Percentiles rank a stretch among this genome's conserved stretches.
Evolutionary conservation across 92 coral and sea anemone species (phyloP).

Genomic region (Actinernus sp.): DNA sequence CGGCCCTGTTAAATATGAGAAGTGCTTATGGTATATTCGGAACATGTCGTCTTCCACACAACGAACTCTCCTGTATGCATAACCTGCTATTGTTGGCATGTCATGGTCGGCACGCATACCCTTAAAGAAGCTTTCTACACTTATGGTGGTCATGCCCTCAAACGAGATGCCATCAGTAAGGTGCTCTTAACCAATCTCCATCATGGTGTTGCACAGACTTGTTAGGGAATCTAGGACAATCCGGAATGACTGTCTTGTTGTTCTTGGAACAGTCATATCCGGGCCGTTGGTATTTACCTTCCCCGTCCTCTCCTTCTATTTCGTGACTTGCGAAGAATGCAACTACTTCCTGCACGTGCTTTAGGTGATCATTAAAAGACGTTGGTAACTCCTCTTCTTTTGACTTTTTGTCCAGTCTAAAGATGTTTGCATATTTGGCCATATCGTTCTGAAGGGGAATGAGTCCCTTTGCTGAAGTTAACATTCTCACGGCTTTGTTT

Average conservation of each 20-base stretch:
- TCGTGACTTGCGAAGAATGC: conserved; percentile 21
- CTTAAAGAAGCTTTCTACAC: conserved; percentile 44
- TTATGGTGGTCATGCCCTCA: conserved; percentile 21
- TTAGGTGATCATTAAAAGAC: conserved; percentile 33
- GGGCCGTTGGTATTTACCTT: conserved; percentile 41
- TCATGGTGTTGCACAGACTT: conserved; percentile 12
- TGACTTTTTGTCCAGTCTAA: conserved; percentile 29
- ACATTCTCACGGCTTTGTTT: conserved; percentile 46
- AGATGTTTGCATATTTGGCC: conserved; percentile 46
- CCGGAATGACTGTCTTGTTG: conserved; percentile 30
- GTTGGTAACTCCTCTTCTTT: conserved; percentile 15
- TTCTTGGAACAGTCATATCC: conserved; percentile 28
- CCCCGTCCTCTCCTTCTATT: conserved; percentile 32
- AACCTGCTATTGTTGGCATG: conserved; percentile 45
- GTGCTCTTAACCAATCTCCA: conserved; percentile 25
- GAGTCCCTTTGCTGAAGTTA: conserved; percentile 54
- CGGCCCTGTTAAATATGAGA: conserved; percentile 51
- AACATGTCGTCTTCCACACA: conserved; percentile 50
- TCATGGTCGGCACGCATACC: conserved; percentile 60
- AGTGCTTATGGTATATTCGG: too few relatives aligned
- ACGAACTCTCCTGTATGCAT: conserved; percentile 36
- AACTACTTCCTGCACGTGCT: conserved; percentile 11
- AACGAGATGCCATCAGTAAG: conserved; percentile 16
- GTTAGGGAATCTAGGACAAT: conserved; percentile 29
- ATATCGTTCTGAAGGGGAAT: conserved; percentile 40